Evolutionary conservation across 2,797 vertebrate species (phyloP).

Genomic region (Rhinoraja longicauda): DNA sequence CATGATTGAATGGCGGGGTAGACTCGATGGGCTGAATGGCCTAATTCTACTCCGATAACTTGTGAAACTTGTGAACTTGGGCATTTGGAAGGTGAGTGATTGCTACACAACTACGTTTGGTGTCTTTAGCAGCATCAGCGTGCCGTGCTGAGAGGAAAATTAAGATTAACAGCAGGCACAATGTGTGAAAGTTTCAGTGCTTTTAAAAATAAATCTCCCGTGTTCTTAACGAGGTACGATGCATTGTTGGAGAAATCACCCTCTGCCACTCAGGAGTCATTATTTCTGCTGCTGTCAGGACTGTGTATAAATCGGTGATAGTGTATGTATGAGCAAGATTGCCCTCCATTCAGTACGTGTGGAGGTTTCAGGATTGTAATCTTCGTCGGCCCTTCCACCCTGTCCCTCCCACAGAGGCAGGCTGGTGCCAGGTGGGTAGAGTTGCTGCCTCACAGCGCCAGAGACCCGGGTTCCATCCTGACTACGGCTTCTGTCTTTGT

Average conservation of each 20-base stretch:
- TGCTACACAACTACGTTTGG: background rate
- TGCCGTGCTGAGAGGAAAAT: background rate
- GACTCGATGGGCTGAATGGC: too few species aligned
- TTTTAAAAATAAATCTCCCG: background rate
- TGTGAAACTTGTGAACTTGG: too few species aligned
- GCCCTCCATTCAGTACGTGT: background rate
- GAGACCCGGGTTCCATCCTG: too few species aligned
- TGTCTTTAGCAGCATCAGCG: background rate
- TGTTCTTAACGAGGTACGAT: background rate
- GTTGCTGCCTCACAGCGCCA: too few species aligned
- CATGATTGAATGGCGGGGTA: too few species aligned
- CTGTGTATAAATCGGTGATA: background rate
- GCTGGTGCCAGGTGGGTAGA: background rate
- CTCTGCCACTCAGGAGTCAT: background rate
- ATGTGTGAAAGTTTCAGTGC: background rate
- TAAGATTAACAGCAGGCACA: background rate
- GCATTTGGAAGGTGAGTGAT: background rate
- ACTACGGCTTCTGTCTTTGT: too few species aligned
- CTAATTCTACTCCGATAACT: too few species aligned
- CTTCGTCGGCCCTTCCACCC: background rate
- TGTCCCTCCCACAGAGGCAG: background rate
- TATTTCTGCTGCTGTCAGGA: background rate
- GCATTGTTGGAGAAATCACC: background rate
- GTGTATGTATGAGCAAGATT: too few species aligned
- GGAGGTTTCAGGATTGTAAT: background rate